Evolutionary conservation across 2,888 invertebrate species (phyloP), one percentile per base, ranked within the genome.

Genomic region (Epistrophe eligans): DNA sequence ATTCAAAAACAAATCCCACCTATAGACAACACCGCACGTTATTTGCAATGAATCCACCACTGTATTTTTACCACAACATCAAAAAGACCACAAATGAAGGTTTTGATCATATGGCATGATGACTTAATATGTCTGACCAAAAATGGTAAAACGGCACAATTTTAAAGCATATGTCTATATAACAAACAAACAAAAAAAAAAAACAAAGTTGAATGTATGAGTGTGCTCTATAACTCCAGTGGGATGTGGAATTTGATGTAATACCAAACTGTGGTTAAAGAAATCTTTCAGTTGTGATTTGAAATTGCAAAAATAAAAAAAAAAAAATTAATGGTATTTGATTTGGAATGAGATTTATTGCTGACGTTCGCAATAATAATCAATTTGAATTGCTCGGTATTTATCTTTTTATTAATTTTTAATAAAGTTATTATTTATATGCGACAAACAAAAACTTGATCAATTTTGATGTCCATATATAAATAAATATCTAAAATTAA

Each of bases 71-170:
- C 43, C 40, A 40, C 24, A 62, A 62, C 40, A 62, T 62, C 62
- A 66, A 1, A 66, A 1, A 67, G 57, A 79, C 83, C 87, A 74
- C 88, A 79, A 88, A 79, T 72, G 84, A 88, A 88, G 83, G 87
- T 88, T 84, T 67, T 62, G 77, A 84, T 80, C 88, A 80, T 67
- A 88, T 88, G 84, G 84, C 84, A 80, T 89, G 89, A 88, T 89
- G 89, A 89, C 89, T 88, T 88, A 88, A 88, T 88, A 80, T 60
- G 77, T 71, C 81, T 72, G 77, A 77, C 88, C 88, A 82, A 88
- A 88, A 88, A 88, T 88, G 88, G 89, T 76, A 84, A 77, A 77
- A 77, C 88, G 72, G 70, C 83, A 88, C 88, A 84, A 88, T 88
- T 88, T 84, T 76, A 10, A 45, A 32, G 83, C 50, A 67, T 62